phyloP scores from a whole-genome alignment of 2,888 invertebrate species.

The Morpho achilles region DNA sequence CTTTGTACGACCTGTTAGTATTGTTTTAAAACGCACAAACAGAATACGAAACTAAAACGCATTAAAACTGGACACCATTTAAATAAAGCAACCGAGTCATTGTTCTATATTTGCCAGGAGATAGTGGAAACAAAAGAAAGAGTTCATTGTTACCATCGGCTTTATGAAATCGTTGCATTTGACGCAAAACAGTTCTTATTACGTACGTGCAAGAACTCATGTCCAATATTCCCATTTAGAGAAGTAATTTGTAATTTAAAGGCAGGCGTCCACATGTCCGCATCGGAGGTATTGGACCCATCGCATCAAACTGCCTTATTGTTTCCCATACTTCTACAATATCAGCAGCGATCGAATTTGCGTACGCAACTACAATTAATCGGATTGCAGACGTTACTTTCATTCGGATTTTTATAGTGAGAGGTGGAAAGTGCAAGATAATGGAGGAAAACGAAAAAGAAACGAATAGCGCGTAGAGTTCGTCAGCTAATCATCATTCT shows the following conservation, averaged over 20 bases:
- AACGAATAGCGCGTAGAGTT: background rate
- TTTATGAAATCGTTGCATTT: conserved; percentile 9
- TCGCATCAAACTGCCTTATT: background rate
- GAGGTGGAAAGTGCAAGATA: background rate
- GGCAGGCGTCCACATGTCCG: background rate
- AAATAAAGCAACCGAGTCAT: conserved; percentile 24
- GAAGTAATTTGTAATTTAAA: conserved; percentile 12
- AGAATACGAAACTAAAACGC: conserved; percentile 14
- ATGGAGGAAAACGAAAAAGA: background rate
- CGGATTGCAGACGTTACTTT: background rate
- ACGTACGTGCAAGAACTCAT: background rate
- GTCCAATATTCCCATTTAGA: background rate
- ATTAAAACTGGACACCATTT: conserved; percentile 6
- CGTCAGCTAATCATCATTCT: background rate
- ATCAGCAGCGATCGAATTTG: background rate
- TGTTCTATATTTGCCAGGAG: conserved; percentile 38
- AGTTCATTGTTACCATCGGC: conserved; percentile 28
- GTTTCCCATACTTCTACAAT: background rate
- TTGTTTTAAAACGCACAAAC: conserved; percentile 11
- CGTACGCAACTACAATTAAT: background rate
- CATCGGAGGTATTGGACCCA: background rate
- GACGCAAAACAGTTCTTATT: conserved; percentile 13
- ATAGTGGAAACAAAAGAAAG: conserved; percentile 36
- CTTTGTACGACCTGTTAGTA: conserved; percentile 15
- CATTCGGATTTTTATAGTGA: background rate